Conservation (phyloP, 2,113 vertebrate genomes). For the Hippocampus mohnikei region DNA sequence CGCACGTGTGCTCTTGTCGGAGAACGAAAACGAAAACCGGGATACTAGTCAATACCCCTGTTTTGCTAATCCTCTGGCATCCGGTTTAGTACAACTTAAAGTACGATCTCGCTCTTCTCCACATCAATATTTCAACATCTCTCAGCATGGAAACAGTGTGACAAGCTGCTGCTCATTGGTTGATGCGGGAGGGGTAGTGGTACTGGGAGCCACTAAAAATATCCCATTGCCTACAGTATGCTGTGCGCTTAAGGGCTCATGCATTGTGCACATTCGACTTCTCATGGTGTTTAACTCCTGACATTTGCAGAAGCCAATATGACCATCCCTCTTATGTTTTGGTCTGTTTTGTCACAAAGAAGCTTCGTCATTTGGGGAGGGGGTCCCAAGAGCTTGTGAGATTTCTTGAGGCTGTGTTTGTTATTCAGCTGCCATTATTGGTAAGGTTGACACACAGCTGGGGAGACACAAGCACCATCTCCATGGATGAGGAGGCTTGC, state of each 20-base stretch:
- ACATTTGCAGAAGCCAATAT: conserved; percentile 4
- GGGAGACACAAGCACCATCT: conserved; percentile 34
- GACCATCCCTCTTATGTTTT: neutral
- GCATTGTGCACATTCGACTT: conserved; percentile 13
- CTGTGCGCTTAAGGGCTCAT: conserved; percentile 1
- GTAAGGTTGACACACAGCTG: conserved; percentile 57
- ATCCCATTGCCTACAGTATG: conserved; percentile 9
- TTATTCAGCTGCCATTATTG: conserved; percentile 56
- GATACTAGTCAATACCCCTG: conserved; percentile 2
- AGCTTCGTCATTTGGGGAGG: neutral
- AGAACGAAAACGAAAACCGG: conserved; percentile 10
- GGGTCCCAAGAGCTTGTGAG: conserved; percentile 18
- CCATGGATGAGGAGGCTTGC: conserved; percentile 22
- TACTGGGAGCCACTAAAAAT: conserved; percentile 48
- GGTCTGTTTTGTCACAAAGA: neutral
- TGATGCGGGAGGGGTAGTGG: conserved; percentile 4
- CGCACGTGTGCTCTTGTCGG: neutral
- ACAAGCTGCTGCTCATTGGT: conserved; percentile 54
- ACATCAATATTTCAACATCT: conserved; percentile 61
- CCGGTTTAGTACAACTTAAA: conserved; percentile 25
- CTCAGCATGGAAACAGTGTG: conserved; percentile 59
- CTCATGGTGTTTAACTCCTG: neutral
- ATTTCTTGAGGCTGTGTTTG: conserved; percentile 51
- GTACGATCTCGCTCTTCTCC: conserved; percentile 29
- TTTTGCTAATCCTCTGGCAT: conserved; percentile 6